Conservation (phyloP, 2,797 vertebrate genomes). For the Buphagus erythrorhynchus region DNA sequence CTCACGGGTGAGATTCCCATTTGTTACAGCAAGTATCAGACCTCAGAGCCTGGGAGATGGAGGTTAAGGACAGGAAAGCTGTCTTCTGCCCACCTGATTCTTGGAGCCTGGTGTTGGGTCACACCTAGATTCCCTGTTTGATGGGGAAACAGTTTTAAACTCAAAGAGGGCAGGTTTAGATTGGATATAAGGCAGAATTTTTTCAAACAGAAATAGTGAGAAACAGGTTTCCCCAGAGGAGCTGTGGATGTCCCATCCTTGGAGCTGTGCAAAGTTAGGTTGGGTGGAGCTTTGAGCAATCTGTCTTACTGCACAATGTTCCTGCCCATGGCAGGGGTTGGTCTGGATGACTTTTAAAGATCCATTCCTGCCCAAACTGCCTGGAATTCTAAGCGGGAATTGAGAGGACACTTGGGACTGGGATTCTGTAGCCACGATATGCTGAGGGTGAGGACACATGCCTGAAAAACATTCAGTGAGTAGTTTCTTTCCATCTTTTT, state of each 20-base stretch:
- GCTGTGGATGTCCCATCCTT: background rate
- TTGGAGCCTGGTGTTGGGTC: background rate
- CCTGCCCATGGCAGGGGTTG: fast-evolving
- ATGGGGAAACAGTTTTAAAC: background rate
- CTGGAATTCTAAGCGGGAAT: background rate
- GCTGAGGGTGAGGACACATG: background rate
- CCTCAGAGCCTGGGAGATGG: background rate
- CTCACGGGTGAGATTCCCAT: background rate
- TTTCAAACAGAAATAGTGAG: background rate
- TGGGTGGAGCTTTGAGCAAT: background rate
- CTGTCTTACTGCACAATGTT: background rate
- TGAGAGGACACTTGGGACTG: background rate
- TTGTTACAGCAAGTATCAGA: background rate
- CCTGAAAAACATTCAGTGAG: fast-evolving
- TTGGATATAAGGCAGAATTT: background rate
- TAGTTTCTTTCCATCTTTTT: background rate
- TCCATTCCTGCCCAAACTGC: background rate
- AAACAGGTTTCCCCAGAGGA: background rate
- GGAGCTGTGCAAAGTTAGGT: background rate
- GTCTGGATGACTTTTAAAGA: background rate
- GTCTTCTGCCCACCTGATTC: background rate
- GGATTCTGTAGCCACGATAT: background rate
- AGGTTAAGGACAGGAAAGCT: background rate
- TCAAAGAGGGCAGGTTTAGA: background rate
- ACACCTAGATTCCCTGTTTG: background rate